Evolutionary conservation across 2,797 vertebrate genomes (phyloP).

Genomic region (Miichthys miiuy): DNA sequence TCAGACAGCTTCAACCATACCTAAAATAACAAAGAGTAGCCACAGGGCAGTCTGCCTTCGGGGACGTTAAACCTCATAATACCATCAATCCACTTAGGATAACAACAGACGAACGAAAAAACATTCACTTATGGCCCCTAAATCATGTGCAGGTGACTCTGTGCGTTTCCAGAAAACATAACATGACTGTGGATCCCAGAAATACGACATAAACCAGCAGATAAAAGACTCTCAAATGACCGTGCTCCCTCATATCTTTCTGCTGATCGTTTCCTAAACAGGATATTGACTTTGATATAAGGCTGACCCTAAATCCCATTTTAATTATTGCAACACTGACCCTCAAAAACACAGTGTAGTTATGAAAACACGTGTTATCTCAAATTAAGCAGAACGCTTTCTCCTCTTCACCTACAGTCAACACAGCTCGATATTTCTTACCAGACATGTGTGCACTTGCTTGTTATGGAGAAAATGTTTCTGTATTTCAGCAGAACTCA

Average conservation of each 20-base stretch:
- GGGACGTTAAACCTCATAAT: conserved; percentile 27
- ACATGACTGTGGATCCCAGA: neutral
- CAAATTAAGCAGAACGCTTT: neutral
- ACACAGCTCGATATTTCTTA: neutral
- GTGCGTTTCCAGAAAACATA: neutral
- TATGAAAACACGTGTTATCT: neutral
- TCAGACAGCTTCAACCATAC: conserved; percentile 37
- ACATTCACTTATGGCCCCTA: conserved; percentile 10
- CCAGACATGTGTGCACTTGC: neutral
- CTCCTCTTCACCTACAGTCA: neutral
- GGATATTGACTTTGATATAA: neutral
- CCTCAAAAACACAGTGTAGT: neutral
- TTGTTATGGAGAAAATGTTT: neutral
- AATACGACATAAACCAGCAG: neutral
- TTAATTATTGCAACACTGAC: conserved; percentile 22
- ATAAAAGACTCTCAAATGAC: neutral
- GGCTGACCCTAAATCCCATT: conserved; percentile 24
- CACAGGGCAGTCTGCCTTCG: conserved; percentile 1
- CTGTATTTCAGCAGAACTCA: neutral
- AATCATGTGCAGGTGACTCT: conserved; percentile 45
- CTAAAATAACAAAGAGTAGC: conserved; percentile 30
- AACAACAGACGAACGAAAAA: conserved; percentile 29
- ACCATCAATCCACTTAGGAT: conserved; percentile 19
- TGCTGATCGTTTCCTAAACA: conserved; percentile 4
- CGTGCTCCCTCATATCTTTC: neutral